Conservation (phyloP, 2,797 vertebrate genomes). For the Phalloptychus januarius region DNA sequence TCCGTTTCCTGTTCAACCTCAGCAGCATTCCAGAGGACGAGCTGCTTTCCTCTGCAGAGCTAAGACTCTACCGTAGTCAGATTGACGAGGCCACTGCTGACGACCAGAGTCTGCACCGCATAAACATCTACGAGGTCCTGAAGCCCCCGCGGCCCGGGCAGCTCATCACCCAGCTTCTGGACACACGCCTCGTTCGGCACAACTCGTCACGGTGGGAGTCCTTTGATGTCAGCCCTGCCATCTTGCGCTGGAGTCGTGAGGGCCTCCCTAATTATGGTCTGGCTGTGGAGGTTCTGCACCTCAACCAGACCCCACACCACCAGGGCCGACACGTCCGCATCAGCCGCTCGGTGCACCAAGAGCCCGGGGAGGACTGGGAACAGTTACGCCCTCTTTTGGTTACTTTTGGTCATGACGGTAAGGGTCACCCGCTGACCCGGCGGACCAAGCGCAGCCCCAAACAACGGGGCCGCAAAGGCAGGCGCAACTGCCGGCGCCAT, state of each 20-base stretch:
- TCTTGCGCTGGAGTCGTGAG: conserved; percentile 94
- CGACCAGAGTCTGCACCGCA: conserved; percentile 88
- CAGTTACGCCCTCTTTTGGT: conserved; percentile 96
- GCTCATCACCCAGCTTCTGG: conserved; percentile 94
- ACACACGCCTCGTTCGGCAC: conserved; percentile 93
- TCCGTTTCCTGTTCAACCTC: conserved; percentile 97
- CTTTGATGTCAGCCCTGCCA: conserved; percentile 97
- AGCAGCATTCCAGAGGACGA: conserved; percentile 96
- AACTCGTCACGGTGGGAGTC: conserved; percentile 94
- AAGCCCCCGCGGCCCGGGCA: conserved; percentile 85
- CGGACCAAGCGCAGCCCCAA: conserved; percentile 89
- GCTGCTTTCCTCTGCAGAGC: conserved; percentile 94
- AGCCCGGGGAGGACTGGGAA: conserved; percentile 89
- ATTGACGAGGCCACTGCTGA: conserved; percentile 77
- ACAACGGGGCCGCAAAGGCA: conserved; percentile 89
- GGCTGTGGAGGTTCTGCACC: conserved; percentile 92
- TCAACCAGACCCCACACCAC: conserved; percentile 83
- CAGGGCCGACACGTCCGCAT: conserved; percentile 92
- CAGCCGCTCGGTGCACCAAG: conserved; percentile 91
- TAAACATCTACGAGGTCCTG: conserved; percentile 97
- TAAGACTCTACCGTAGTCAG: conserved; percentile 92
- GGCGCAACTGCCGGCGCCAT: conserved; percentile 94
- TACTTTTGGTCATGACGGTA: conserved; percentile 96
- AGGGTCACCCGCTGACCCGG: conserved; percentile 90
- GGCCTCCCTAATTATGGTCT: conserved; percentile 93